Conservation (phyloP, 1,140 invertebrate species). For the Penaeus chinensis region DNA sequence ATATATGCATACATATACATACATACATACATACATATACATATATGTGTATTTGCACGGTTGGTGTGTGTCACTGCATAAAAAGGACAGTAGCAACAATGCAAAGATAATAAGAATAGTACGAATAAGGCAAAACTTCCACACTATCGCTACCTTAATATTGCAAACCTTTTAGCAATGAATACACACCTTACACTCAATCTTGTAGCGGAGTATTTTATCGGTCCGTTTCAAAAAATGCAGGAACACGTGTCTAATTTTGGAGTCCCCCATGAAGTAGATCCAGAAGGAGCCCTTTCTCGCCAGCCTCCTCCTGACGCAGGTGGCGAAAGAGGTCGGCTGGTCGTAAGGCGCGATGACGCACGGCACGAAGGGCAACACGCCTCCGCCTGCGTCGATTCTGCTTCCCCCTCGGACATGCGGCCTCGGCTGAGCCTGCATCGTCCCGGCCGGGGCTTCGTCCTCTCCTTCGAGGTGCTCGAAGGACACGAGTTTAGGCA, state of each 20-base stretch:
- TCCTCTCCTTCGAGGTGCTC: no score
- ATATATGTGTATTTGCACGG: no score
- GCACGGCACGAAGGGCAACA: constrained; percentile 34
- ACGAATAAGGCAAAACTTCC: no score
- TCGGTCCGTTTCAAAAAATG: constrained; percentile 1
- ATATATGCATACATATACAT: no score
- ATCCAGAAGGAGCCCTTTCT: constrained; percentile 14
- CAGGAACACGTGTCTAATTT: constrained; percentile 22
- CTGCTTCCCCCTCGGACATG: neutral
- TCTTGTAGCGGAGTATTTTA: neutral
- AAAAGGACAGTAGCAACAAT: no score
- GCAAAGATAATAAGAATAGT: no score
- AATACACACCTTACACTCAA: constrained; percentile 4
- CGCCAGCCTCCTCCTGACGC: constrained; percentile 16
- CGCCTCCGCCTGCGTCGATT: constrained; percentile 25
- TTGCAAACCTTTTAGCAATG: neutral
- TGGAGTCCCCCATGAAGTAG: constrained; percentile 36
- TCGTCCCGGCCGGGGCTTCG: no score
- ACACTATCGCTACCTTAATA: no score
- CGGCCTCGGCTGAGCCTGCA: no score
- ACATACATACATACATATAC: no score
- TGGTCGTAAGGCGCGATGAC: constrained; percentile 18
- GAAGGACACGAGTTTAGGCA: no score
- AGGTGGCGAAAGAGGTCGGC: neutral
- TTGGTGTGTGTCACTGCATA: no score